A percentile compares a stretch with the other conserved stretches of the same genome.
Conservation (phyloP, 2,113 vertebrate species). For the Grammomys surdaster region DNA sequence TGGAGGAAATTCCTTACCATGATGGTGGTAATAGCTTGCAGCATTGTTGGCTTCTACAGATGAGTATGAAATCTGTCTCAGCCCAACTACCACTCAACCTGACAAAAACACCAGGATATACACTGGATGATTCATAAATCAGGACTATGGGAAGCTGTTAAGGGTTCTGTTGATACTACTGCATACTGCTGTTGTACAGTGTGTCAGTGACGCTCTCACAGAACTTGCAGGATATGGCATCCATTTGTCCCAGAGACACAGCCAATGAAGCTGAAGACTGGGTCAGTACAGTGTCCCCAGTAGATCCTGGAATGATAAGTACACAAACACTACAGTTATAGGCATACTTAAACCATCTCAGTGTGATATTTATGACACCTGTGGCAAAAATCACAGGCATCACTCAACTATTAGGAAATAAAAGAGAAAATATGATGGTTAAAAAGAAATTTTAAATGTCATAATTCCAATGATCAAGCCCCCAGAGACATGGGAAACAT, state of each 20-base stretch:
- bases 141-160: no score
- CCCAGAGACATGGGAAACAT: neutral
- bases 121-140: no score
- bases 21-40: no score
- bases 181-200: no score
- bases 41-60: no score
- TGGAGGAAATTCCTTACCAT: no score
- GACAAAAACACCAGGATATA: no score
- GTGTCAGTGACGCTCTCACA: neutral
- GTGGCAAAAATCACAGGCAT: fast-evolving
- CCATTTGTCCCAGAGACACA: constrained; percentile 20
- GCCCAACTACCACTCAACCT: no score
- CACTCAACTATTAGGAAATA: neutral
- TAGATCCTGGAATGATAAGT: constrained; percentile 68
- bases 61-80: no score
- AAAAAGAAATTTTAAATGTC: neutral
- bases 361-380: neutral
- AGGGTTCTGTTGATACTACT: no score
- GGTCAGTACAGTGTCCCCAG: constrained; percentile 68
- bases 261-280: constrained; percentile 64
- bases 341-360: neutral
- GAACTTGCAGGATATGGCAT: constrained; percentile 67
- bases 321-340: neutral
- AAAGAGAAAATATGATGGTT: neutral
- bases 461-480: neutral